These are phyloP conservation scores for Melinaea menophilus DNA, from an alignment of 2,888 invertebrate species.

Conservation along the genomic window DNA sequence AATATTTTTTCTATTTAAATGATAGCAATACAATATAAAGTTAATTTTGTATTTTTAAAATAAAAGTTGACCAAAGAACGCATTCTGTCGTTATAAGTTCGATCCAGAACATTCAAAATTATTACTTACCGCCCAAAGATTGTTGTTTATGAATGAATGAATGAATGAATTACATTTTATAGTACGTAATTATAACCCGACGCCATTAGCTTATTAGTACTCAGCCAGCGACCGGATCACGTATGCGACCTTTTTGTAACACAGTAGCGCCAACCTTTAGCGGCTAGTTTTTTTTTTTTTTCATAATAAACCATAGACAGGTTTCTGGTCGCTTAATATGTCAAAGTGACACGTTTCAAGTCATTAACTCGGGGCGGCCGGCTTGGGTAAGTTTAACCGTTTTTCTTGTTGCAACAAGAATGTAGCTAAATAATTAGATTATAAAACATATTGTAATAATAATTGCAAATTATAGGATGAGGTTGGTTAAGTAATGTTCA, in stretches of 20 bases:
- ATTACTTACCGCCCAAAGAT: background rate
- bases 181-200: slow-evolving; percentile 45
- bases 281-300: slow-evolving; percentile 48
- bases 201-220: slow-evolving; percentile 42
- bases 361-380: slow-evolving; percentile 58
- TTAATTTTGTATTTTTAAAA: too few relatives aligned
- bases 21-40: too few relatives aligned
- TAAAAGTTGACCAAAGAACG: too few relatives aligned
- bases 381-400: slow-evolving; percentile 46
- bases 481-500: background rate
- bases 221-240: slow-evolving; percentile 56
- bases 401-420: slow-evolving; percentile 27
- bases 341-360: slow-evolving; percentile 64
- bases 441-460: slow-evolving; percentile 29
- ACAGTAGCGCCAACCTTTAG: slow-evolving; percentile 43
- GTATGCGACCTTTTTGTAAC: slow-evolving; percentile 63
- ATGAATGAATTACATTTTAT: slow-evolving; percentile 31
- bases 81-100: too few relatives aligned
- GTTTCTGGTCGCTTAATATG: slow-evolving; percentile 69
- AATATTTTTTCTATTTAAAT: too few relatives aligned
- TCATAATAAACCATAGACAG: slow-evolving; percentile 44
- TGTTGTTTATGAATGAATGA: background rate
- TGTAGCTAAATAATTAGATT: slow-evolving; percentile 59
- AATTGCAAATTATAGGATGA: slow-evolving; percentile 19
- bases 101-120: background rate